Evolutionary conservation across 2,888 invertebrate genomes (phyloP), one percentile per base, ranked within the genome.

Genomic region (Cyaniris semiargus): DNA sequence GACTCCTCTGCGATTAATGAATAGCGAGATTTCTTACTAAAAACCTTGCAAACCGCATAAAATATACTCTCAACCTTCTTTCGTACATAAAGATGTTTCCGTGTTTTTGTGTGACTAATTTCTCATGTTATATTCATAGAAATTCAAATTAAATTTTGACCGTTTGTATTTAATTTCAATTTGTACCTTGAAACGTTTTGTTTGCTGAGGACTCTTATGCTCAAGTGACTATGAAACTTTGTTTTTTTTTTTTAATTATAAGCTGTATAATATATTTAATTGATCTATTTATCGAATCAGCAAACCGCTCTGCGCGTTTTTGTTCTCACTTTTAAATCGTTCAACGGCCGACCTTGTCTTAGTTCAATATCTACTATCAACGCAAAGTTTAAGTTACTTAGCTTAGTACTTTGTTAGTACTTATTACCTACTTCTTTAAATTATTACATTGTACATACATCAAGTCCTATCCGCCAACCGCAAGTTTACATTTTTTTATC

Each of bases 81-180:
- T 27, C 27, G 27, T 3, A 66, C 21, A 66, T 27, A 66, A 66
- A 31, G 15, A 5, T 66, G 27, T 66, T 66, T 66, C 66, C 66
- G 66, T 27, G 66, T 66, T 27, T 27, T 66, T 66, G 31, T 66
- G 66, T 66, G 66, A 66, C 66, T 66, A 66, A 66, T 66, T 66
- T 31, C 66, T 66, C 66, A 66, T 66, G 66, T 31, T 31, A 18
- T 27, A 66, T 66, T 27, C 27, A 27, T 58, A 58, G 7, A 58
- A 58, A 58, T 21, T 21, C 21, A 21, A 15, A 66, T 60, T 23
- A n/a, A 7, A 2, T 58, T n/a, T n/a, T 21, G n/a, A n/a, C n/a
- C 21, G 8, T 60, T 58, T 58, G 8, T 58, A 58, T 58, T 8
- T 21, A n/a, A 21, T 58, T 58, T n/a, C 56, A n/a, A 58, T 18